Percentiles rank a stretch among this genome's conserved stretches.
Conservation (phyloP, 2,113 vertebrate genomes). For the Otolemur garnettii region DNA sequence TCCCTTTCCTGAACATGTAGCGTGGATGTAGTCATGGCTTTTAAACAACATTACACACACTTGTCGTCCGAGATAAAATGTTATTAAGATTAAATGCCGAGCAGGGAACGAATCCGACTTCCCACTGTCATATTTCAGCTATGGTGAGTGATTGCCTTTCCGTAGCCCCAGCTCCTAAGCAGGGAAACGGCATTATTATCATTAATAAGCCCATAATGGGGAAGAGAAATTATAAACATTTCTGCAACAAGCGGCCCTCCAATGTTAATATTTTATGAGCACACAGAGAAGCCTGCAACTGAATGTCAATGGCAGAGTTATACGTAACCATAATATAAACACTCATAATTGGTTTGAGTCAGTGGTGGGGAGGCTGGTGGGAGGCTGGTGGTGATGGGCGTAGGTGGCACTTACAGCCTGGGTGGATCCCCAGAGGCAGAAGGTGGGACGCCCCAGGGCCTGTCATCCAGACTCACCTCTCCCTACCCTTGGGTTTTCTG, state of each 20-base stretch:
- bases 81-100: conserved; percentile 91
- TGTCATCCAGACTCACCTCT: not conserved
- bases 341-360: conserved; percentile 62
- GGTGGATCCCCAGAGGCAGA: not conserved
- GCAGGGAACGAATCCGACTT: conserved; percentile 85
- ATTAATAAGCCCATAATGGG: conserved; percentile 86
- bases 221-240: conserved; percentile 84
- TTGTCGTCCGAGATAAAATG: conserved; percentile 90
- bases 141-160: conserved; percentile 67
- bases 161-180: conserved; percentile 79
- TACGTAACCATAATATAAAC: conserved; percentile 70
- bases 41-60: conserved; percentile 88
- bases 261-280: conserved; percentile 83
- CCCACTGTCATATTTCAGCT: conserved; percentile 83
- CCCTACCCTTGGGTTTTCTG: not conserved
- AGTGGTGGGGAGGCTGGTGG: not conserved
- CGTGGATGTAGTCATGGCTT: conserved; percentile 84
- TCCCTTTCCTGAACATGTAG: conserved; percentile 67
- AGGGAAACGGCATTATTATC: conserved; percentile 82
- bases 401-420: not conserved
- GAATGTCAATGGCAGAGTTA: conserved; percentile 78
- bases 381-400: not conserved
- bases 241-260: conserved; percentile 80
- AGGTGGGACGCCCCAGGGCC: not conserved
- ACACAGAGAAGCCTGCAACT: conserved; percentile 68